Evolutionary conservation across 2,113 vertebrate species (phyloP).

Genomic region (Nothocercus nigrocapillus): DNA sequence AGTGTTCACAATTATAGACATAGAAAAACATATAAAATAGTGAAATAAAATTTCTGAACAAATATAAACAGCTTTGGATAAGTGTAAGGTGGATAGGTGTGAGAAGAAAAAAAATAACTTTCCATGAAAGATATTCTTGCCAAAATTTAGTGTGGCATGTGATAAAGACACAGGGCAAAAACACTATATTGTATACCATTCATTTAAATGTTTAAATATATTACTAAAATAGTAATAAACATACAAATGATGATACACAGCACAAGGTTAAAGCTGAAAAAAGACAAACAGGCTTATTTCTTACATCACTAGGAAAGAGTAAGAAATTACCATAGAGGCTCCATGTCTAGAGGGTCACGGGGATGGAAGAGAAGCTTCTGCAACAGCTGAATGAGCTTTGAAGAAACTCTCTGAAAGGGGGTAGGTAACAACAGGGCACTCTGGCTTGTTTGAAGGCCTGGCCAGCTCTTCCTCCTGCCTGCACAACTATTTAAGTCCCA

Average conservation of each 20-base stretch:
- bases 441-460: rapidly evolving
- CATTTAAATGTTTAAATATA: neutral
- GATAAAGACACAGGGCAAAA: neutral
- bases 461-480: neutral
- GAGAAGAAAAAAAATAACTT: neutral
- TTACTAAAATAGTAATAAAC: neutral
- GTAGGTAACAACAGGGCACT: neutral
- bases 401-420: neutral
- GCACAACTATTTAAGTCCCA: neutral
- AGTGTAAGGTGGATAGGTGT: no score
- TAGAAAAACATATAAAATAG: neutral
- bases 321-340: neutral
- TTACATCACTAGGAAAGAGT: neutral
- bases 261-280: neutral
- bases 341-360: neutral
- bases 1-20: neutral
- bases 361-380: neutral
- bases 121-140: neutral
- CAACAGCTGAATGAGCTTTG: neutral
- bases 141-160: neutral
- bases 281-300: neutral
- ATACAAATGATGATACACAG: neutral
- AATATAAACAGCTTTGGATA: neutral
- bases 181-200: neutral
- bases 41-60: neutral